These are phyloP conservation scores for Pachycephus smyrnensis DNA, from an alignment of 2,888 invertebrate genomes.

Conservation along the genomic window DNA sequence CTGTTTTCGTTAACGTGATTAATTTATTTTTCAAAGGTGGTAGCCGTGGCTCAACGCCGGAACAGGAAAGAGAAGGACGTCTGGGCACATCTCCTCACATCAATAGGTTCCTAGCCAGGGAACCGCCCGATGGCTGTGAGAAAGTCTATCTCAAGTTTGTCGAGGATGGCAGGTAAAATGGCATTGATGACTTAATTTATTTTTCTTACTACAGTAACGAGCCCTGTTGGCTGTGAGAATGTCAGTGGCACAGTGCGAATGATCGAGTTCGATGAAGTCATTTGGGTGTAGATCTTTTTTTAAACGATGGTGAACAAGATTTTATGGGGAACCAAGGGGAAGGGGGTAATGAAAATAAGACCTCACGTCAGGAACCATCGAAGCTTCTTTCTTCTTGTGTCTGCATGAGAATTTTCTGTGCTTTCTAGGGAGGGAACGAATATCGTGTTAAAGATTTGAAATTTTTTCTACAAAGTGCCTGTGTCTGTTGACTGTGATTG, in stretches of 20 bases:
- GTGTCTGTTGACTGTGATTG: too few relatives aligned
- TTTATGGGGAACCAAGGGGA: too few relatives aligned
- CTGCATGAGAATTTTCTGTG: too few relatives aligned
- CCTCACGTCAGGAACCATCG: too few relatives aligned
- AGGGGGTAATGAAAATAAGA: too few relatives aligned
- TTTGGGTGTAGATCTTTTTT: too few relatives aligned
- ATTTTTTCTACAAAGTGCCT: too few relatives aligned
- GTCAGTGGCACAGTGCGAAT: background rate
- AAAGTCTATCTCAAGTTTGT: slow-evolving; percentile 80
- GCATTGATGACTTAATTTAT: background rate
- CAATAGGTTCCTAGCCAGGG: slow-evolving; percentile 85
- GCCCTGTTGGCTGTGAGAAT: background rate
- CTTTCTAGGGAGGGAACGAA: too few relatives aligned
- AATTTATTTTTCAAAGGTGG: slow-evolving; percentile 70
- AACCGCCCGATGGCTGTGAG: slow-evolving; percentile 93
- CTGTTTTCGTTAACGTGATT: too few relatives aligned
- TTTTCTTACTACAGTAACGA: background rate
- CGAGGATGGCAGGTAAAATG: slow-evolving; percentile 71
- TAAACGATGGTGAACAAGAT: too few relatives aligned
- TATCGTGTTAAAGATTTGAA: too few relatives aligned
- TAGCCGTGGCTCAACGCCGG: slow-evolving; percentile 82
- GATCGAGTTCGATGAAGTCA: background rate
- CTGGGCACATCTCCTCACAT: slow-evolving; percentile 85
- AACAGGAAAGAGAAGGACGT: slow-evolving; percentile 77
- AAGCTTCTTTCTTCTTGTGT: too few relatives aligned